Evolutionary conservation across 2,113 vertebrate species (phyloP).

Genomic region (Centropus bengalensis): DNA sequence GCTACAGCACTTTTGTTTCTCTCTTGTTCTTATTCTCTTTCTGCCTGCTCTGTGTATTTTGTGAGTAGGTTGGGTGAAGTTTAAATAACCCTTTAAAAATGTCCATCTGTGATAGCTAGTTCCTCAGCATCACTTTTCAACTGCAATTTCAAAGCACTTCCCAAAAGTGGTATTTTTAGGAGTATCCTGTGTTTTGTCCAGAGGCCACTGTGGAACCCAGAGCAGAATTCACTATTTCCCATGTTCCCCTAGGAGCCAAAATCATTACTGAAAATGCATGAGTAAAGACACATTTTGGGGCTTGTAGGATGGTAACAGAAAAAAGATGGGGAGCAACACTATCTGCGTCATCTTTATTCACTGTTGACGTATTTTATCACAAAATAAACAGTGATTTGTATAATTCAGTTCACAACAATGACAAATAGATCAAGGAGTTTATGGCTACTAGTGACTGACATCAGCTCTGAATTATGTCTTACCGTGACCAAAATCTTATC

Average conservation of each 20-base stretch:
- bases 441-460: not conserved
- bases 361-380: not conserved
- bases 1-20: not conserved
- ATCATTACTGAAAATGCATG: not conserved
- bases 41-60: not conserved
- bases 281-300: not conserved
- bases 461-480: not conserved
- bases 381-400: not conserved
- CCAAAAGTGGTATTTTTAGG: not conserved
- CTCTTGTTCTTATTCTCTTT: not conserved
- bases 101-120: not conserved
- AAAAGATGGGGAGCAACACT: not conserved
- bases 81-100: not conserved
- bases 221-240: not conserved
- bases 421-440: constrained; percentile 11
- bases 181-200: not conserved
- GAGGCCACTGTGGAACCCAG: not conserved
- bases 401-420: not conserved
- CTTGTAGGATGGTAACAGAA: not conserved
- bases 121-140: not conserved
- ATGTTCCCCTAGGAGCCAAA: not conserved
- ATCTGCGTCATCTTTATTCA: not conserved
- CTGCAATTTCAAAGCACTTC: not conserved
- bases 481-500: constrained; percentile 6
- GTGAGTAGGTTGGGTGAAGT: not conserved